These are phyloP conservation scores for Ardeotis arabs DNA, from an alignment of 2,113 vertebrate genomes.

Conservation along the genomic window DNA sequence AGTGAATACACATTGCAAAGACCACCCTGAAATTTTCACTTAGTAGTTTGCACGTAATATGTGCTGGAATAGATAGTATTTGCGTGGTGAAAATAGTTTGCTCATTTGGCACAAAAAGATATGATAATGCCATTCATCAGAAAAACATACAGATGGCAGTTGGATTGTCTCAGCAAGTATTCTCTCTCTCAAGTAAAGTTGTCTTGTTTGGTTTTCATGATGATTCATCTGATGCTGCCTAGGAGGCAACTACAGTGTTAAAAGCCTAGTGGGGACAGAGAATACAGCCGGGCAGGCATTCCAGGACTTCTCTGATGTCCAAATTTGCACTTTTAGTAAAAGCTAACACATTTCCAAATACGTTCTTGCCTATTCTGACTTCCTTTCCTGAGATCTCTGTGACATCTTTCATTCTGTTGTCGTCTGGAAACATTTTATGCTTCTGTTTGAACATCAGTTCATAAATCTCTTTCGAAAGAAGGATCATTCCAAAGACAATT, in stretches of 20 bases:
- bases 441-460: neutral
- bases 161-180: neutral
- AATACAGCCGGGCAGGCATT: neutral
- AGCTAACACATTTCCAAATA: neutral
- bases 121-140: conserved; percentile 28
- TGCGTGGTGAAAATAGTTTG: conserved; percentile 27
- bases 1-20: neutral
- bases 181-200: neutral
- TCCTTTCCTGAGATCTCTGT: neutral
- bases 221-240: conserved; percentile 20
- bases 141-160: conserved; percentile 35
- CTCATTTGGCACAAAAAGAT: conserved; percentile 37
- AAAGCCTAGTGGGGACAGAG: neutral
- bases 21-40: neutral
- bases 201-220: neutral
- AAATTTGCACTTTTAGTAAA: neutral
- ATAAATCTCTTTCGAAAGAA: neutral
- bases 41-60: neutral
- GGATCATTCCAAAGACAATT: neutral
- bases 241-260: neutral
- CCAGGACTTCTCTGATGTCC: neutral
- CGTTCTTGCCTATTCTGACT: neutral
- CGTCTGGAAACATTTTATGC: neutral
- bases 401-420: neutral
- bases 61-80: neutral